Conservation (phyloP, 2,113 vertebrate species). For the Mormyrus iriodes region DNA sequence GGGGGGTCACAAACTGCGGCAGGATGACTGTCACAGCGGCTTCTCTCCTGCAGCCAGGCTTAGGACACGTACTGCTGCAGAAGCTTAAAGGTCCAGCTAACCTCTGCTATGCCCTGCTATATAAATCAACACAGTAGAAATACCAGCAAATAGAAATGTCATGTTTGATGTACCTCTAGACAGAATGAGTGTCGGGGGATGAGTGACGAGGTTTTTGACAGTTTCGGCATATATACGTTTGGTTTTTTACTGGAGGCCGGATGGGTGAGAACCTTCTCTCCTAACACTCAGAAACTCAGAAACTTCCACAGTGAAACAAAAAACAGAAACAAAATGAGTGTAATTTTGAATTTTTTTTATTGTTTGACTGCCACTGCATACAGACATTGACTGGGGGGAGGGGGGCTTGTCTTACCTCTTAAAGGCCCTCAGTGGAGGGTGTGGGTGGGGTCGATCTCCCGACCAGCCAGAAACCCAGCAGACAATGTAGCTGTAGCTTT, state of each 20-base stretch:
- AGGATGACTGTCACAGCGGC: not conserved
- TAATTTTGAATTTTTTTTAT: not conserved
- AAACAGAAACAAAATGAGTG: not conserved
- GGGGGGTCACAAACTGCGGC: not conserved
- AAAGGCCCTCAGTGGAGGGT: not conserved
- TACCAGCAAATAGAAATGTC: not conserved
- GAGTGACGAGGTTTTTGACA: not conserved
- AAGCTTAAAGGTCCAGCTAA: not conserved
- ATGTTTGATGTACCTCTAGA: not conserved
- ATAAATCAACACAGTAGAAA: not conserved
- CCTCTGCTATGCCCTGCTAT: not conserved
- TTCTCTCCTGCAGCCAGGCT: not conserved
- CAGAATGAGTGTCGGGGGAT: not conserved
- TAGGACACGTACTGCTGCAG: not conserved
- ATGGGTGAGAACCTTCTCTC: not conserved
- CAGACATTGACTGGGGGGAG: not conserved
- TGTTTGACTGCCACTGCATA: not conserved
- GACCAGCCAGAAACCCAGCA: slow-evolving; percentile 99
- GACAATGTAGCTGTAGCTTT: slow-evolving; percentile 99
- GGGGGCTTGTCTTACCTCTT: slow-evolving; percentile 34
- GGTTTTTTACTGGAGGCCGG: not conserved
- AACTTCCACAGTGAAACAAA: not conserved
- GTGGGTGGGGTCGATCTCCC: slow-evolving; percentile 38
- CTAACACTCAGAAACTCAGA: not conserved
- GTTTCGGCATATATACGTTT: not conserved